A percentile compares a stretch with the other conserved stretches of the same genome.
Conservation (phyloP, 2,797 vertebrate genomes). For the Brotula barbata region DNA sequence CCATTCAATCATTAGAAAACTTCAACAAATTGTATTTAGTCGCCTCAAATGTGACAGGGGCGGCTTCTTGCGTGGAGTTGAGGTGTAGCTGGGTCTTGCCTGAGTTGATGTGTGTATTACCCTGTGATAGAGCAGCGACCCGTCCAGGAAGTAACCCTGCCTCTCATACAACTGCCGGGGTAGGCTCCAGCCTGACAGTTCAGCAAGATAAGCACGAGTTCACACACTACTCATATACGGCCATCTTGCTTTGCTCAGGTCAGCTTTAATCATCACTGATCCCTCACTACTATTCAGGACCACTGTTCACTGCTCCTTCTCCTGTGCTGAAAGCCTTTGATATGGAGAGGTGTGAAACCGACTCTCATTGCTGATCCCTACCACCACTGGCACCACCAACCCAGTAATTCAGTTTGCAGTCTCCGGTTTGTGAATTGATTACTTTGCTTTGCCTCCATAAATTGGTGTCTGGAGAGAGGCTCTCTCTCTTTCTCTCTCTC, state of each 20-base stretch:
- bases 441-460: conserved; percentile 72
- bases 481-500: conserved; percentile 19
- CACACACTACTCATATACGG: conserved; percentile 56
- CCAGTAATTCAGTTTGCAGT: conserved; percentile 73
- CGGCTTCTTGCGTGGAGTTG: too few species aligned
- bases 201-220: conserved; percentile 47
- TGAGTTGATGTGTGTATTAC: too few species aligned
- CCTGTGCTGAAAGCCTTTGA: conserved; percentile 71
- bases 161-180: too few species aligned
- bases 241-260: conserved; percentile 59
- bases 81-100: too few species aligned
- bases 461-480: conserved; percentile 68
- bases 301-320: conserved; percentile 46
- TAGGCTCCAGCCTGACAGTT: too few species aligned
- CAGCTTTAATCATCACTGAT: conserved; percentile 76
- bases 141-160: too few species aligned
- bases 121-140: too few species aligned
- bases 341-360: conserved; percentile 72
- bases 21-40: too few species aligned
- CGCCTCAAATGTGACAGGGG: too few species aligned
- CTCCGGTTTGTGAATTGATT: conserved; percentile 76
- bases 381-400: conserved; percentile 58
- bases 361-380: conserved; percentile 57
- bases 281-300: conserved; percentile 66
- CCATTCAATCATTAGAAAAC: too few species aligned